Evolutionary conservation across 1,140 invertebrate species (phyloP), one percentile per base, ranked within the genome.

Genomic region (Papilio helenus): DNA sequence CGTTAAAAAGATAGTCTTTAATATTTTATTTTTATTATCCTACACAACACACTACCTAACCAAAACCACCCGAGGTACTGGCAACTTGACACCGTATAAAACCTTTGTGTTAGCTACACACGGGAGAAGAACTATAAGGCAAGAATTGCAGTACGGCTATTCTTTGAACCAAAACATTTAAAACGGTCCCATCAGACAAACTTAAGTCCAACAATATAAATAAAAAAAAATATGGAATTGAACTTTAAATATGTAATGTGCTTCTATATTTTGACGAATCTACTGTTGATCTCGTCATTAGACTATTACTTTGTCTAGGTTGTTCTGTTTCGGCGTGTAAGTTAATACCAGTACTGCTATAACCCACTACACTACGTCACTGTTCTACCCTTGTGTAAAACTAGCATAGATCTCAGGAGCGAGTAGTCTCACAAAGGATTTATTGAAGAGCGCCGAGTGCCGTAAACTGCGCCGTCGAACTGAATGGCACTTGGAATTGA

Each of bases 401-500:
- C 5, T 55, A 20, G 1, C 51, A 55, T 84, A 87, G 85, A 86
- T 85, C 85, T 84, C 83, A 85, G 82, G 83, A 83, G 80, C 81
- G 82, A 74, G 72, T 49, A 18, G 72, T 80, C 84, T 81, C 84
- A 88, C 86, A 89, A 90, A 87, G 85, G 87, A 85, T 86, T 82
- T 84, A 86, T 82, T 89, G 82, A 84, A 86, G 87, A 82, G 83
- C 68, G 76, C 85, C 76, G 81, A 89, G 89, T 76, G 82, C 84
- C 84, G 83, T 87, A 88, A 89, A 89, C 87, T 83, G 80, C 81
- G 83, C 79, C 83, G 82, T 88, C 85, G 84, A 85, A 82, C 84
- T 86, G 81, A 81, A 90, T 87, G 84, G 83, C 82, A 80, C 87
- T 90, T 80, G 80, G 82, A 81, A 82, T 87, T 86, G 89, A 88